phyloP scores from a whole-genome alignment of 2,113 vertebrate species.

The Xiphophorus hellerii region DNA sequence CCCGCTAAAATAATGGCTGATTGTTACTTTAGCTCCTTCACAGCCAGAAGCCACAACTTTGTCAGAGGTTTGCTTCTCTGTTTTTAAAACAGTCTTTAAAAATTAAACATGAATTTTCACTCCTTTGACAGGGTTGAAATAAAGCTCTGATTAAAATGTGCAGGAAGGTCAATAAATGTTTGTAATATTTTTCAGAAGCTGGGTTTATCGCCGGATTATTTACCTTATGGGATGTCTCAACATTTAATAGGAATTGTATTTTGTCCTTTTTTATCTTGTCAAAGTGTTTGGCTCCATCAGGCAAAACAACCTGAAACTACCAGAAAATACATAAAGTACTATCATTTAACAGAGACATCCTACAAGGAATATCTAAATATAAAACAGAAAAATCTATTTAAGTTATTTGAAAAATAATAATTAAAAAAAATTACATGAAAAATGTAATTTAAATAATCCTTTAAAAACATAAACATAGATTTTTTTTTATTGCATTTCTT shows the following conservation, averaged over 20 bases:
- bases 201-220: neutral
- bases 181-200: neutral
- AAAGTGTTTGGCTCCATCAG: neutral
- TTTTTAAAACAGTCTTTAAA: neutral
- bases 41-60: neutral
- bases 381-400: neutral
- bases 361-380: neutral
- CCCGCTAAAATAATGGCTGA: conserved; percentile 41
- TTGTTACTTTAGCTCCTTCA: conserved; percentile 19
- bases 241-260: neutral
- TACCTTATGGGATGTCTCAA: neutral
- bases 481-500: too few relatives aligned
- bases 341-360: neutral
- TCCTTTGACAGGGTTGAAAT: neutral
- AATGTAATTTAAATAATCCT: neutral
- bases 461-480: neutral
- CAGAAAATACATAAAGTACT: neutral
- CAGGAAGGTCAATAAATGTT: neutral
- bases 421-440: neutral
- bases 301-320: neutral
- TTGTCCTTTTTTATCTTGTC: neutral
- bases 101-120: neutral
- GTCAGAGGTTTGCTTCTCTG: neutral
- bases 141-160: neutral
- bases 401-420: neutral